Conservation (phyloP, 2,888 invertebrate genomes). For the Myopa testacea region DNA sequence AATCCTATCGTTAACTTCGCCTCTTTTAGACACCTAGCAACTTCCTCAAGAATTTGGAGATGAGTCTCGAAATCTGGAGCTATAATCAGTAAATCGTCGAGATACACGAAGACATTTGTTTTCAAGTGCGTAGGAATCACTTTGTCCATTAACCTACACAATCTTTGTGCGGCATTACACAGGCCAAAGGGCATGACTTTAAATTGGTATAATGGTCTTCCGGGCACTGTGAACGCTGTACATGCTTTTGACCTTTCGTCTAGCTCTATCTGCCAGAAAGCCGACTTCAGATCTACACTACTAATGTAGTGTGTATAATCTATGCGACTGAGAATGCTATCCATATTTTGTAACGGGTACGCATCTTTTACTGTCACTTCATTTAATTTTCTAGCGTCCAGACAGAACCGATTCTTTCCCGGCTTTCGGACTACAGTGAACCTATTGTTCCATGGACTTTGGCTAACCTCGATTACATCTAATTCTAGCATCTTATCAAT, state of each 20-base stretch:
- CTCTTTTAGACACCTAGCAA: background rate
- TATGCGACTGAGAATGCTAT: background rate
- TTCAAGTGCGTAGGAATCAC: background rate
- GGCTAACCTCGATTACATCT: no score
- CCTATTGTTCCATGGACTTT: no score
- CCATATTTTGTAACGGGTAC: background rate
- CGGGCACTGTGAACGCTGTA: slow-evolving; percentile 14
- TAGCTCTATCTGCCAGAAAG: slow-evolving; percentile 19
- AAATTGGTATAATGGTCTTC: slow-evolving; percentile 11
- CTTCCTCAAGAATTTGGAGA: background rate
- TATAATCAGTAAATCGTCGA: background rate
- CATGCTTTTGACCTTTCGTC: background rate
- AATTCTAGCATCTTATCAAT: no score
- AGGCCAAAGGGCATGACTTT: background rate
- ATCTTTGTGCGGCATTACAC: slow-evolving; percentile 6
- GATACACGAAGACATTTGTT: background rate
- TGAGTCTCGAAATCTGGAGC: background rate
- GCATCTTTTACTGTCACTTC: background rate
- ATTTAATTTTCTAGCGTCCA: no score
- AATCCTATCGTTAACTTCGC: no score
- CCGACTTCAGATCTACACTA: background rate
- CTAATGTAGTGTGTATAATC: slow-evolving; percentile 7
- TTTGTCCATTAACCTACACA: slow-evolving; percentile 19
- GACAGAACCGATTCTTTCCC: no score
- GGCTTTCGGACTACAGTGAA: no score